Evolutionary conservation across 1,140 invertebrate genomes (phyloP), one percentile per base, ranked within the genome.

Genomic region (Sitophilus oryzae): DNA sequence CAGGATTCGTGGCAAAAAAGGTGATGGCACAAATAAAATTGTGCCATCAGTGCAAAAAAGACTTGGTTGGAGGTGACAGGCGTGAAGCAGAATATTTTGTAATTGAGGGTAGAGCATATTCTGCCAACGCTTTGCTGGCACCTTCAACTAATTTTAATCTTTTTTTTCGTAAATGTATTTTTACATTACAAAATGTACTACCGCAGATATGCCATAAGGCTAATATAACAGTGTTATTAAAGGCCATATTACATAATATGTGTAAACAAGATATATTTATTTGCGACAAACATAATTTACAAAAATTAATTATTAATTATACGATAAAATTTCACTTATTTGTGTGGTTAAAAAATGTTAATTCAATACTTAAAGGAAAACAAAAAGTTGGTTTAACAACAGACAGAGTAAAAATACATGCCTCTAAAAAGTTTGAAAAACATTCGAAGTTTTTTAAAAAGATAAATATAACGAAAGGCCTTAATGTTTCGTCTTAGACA

Each of bases 271-370:
- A 40, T 6, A 40, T 9, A 14, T 16, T 16, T 40, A 5, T 11
- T 8, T 40, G 37, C 16, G 14, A 4, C 15, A 9, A 40, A 40
- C 37, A 40, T 40, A 16, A 40, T 40, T 16, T 40, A 11, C 5
- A 11, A 9, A 14, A 40, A 40, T 8, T 40, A 14, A 8, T 40
- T 8, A 11, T 9, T 16, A 40, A 9, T 40, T 40, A 40, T 40
- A 16, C 16, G 9, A 11, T 9, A 11, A 40, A 40, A 9, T 40
- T 40, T 40, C 37, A 40, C 16, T 11, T 40, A 11, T 40, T 40
- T 40, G 15, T 40, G 16, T 40, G 15, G 9, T 8, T 40, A 40
- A 40, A 40, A 40, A 40, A 40, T 40, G 16, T 40, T 6, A 40
- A 40, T 40, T 6, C 9, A 9, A 40, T 40, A 11, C 5, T 40